Evolutionary conservation across 2,113 vertebrate genomes (phyloP), one percentile per base, ranked within the genome.

Genomic region (Takifugu bimaculatus): DNA sequence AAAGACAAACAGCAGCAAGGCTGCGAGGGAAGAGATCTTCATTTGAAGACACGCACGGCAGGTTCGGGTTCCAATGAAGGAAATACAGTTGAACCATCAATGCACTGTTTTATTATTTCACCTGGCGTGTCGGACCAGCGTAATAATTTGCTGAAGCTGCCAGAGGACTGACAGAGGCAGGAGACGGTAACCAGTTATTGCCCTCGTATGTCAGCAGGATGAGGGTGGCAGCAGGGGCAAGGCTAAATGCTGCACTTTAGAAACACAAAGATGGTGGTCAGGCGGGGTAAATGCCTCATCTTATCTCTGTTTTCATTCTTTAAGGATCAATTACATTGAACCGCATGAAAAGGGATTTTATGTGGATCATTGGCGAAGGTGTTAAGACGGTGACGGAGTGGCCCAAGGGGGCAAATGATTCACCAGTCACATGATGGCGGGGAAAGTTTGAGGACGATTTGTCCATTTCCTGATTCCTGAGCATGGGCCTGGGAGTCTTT

Each of bases 171-270:
- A 10, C 35, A 39, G 35, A 39, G 35, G 7, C 35, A 39, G 68
- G 48, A 54, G 55, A 53, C 70, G 75, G 80, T 77, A 78, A 70
- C 83, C 81, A 84, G 79, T 90, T 85, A 86, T 85, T 79, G 64
- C 29, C 57, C 51, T 70, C 42, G 68, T 54, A 54, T 55, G 67
- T 74, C 68, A 71, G 55, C 45, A 45, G 42, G 50, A 69, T 42
- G 53, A 53, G 58, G 66, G 60, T 71, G 68, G 76, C 57, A 80
- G 60, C 80, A 84, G 75, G 68, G 79, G 63, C 57, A 43, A 12
- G 57, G 27, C 60, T n/a, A 51, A 60, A 57, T n/a, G 54, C 43
- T 42, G 29, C 7, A 6, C 2, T 32, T 32, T 32, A 32, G 29
- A 32, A 32, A 32, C 29, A 3, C 7, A 39, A 39, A 39, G 7